Evolutionary conservation across 2,797 vertebrate genomes (phyloP).

Genomic region (Pipistrellus nathusii): DNA sequence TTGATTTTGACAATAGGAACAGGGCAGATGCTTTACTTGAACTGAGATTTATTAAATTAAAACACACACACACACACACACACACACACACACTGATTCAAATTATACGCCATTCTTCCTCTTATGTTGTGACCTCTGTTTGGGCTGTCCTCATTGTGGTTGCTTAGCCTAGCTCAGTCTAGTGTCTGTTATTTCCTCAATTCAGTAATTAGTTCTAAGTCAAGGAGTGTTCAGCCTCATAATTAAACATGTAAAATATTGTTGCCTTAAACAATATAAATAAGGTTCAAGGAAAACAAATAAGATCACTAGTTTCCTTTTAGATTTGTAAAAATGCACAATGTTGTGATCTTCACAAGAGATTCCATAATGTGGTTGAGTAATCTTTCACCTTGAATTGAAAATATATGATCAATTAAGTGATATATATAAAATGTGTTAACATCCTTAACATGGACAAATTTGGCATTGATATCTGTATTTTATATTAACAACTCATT

Average conservation of each 20-base stretch:
- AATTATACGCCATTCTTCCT: not conserved
- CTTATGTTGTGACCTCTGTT: not conserved
- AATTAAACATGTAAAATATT: not conserved
- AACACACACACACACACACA: not conserved
- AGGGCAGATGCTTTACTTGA: not conserved
- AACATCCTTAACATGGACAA: not conserved
- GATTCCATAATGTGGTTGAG: not conserved
- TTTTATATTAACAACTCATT: not conserved
- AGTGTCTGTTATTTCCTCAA: not conserved
- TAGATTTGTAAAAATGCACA: not conserved
- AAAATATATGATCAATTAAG: not conserved
- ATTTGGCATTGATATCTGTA: not conserved
- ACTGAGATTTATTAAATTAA: not conserved
- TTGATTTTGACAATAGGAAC: constrained; percentile 37
- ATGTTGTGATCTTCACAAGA: not conserved
- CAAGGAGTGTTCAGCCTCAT: not conserved
- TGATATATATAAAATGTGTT: not conserved
- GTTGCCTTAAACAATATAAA: not conserved
- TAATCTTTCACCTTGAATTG: not conserved
- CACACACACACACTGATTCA: not conserved
- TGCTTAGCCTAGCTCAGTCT: not conserved
- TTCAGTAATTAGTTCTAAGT: not conserved
- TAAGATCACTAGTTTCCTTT: not conserved
- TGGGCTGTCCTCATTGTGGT: not conserved
- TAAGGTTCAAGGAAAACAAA: not conserved